Conservation (phyloP, 2,888 invertebrate genomes). For the Sericinus montela region DNA sequence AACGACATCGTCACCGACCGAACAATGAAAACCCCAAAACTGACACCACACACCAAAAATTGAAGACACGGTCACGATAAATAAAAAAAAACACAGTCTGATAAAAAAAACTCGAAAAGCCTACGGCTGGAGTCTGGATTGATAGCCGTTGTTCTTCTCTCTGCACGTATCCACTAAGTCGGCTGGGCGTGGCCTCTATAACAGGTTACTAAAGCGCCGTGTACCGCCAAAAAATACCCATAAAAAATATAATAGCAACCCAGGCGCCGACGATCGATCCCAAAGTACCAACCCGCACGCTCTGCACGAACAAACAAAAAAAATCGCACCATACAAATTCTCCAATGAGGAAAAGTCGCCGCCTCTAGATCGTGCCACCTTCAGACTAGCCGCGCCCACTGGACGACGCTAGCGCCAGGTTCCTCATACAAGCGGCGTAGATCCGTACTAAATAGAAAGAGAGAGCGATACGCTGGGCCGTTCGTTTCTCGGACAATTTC, state of each 20-base stretch:
- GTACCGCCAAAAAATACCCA: slow-evolving; percentile 76
- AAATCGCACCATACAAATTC: slow-evolving; percentile 52
- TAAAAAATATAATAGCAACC: slow-evolving; percentile 77
- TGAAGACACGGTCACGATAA: slow-evolving; percentile 58
- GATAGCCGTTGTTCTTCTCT: slow-evolving; percentile 55
- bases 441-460: slow-evolving; percentile 63
- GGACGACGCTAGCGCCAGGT: slow-evolving; percentile 52
- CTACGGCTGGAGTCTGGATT: slow-evolving; percentile 66
- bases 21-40: slow-evolving; percentile 26
- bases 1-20: not conserved
- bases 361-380: slow-evolving; percentile 51
- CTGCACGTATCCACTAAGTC: slow-evolving; percentile 56
- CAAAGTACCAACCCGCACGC: slow-evolving; percentile 66
- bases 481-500: slow-evolving; percentile 78
- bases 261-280: slow-evolving; percentile 70
- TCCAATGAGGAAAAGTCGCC: slow-evolving; percentile 51
- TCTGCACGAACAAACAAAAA: slow-evolving; percentile 64
- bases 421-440: slow-evolving; percentile 59
- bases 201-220: slow-evolving; percentile 73
- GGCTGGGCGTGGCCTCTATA: slow-evolving; percentile 67
- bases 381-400: slow-evolving; percentile 44
- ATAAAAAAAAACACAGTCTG: slow-evolving; percentile 56
- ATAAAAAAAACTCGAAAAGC: slow-evolving; percentile 56
- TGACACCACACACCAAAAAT: slow-evolving; percentile 51
- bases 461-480: slow-evolving; percentile 60